Base-by-base conservation (phyloP, 1,140 invertebrate species). In the Drosophila miranda region DNA sequence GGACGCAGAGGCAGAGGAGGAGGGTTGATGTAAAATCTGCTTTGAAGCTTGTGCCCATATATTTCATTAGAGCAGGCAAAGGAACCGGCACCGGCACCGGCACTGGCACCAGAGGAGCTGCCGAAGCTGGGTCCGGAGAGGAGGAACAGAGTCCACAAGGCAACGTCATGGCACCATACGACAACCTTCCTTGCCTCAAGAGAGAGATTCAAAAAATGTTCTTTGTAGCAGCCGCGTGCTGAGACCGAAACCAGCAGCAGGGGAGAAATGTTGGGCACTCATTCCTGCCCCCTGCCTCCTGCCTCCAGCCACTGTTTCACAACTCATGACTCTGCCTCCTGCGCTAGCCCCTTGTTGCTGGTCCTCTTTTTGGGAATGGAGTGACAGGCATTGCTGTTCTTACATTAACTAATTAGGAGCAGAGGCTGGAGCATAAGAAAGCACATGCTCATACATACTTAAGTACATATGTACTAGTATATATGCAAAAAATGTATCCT, bases 381-480 rank as follows among this genome's bases (percentile, higher is more conserved):
- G 75, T 62, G 79, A 70, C 79, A 56, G 75, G 63, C 60, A 42
- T 42, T 55, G 75, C 45, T 60, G 52, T 19, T 68, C 34, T 66
- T 70, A 86, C 80, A 84, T 84, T 81, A 84, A 86, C 76, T 84
- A 84, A 84, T 84, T 86, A 84, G 62, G 62, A 64, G 59, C 81
- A 55, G 50, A 13, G n/a, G 19, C n/a, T 5, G 50, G 6, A 8
- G 9, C 23, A 16, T 14, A 42, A 34, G 43, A n/a, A 61, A 46
- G 21, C 34, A 46, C 34, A 28, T 14, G 38, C 28, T 6, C 58
- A 62, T 51, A 63, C 50, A 66, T 43, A 52, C 30, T 16, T 42
- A 11, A 8, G 11, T 11, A 45, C 46, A 7, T 28, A 7, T 28
- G 7, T 28, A 28, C 28, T 28, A 0, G 23, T 7, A 7, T 7